These are phyloP conservation scores for Adelges cooleyi DNA, from an alignment of 1,140 invertebrate genomes.

Conservation along the genomic window DNA sequence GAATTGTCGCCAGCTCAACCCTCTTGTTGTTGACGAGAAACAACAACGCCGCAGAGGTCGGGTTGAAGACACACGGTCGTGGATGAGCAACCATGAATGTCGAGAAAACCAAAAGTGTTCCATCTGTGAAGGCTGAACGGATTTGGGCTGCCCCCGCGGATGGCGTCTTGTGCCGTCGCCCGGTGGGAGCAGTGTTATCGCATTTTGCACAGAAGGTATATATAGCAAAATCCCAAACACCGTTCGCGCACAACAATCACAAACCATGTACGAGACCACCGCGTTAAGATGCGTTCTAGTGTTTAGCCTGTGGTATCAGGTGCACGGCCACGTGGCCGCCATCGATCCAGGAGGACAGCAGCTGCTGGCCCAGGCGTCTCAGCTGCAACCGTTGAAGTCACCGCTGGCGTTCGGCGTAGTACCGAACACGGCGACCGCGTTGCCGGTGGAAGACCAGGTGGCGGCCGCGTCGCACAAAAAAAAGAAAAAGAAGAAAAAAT, in stretches of 20 bases:
- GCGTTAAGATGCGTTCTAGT: background rate
- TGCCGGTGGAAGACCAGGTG: background rate
- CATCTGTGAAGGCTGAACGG: background rate
- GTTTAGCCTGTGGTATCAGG: background rate
- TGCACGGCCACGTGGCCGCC: background rate
- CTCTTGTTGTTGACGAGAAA: too few species aligned
- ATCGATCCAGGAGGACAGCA: background rate
- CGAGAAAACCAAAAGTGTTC: too few species aligned
- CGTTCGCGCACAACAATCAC: too few species aligned
- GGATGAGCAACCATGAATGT: background rate
- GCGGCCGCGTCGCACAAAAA: slow-evolving; percentile 30
- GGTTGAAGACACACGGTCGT: background rate
- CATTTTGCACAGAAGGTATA: too few species aligned
- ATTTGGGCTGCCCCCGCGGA: too few species aligned
- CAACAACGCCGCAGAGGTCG: background rate
- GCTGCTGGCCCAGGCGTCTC: background rate
- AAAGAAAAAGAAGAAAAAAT: slow-evolving; percentile 30
- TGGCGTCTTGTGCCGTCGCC: too few species aligned
- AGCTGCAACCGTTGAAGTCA: background rate
- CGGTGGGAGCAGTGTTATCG: too few species aligned
- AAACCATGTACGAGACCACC: background rate
- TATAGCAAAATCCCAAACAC: too few species aligned
- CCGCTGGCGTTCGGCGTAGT: background rate
- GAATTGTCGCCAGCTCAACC: background rate
- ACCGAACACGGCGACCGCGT: background rate